Percentiles rank a stretch among this genome's conserved stretches.
phyloP scores from a whole-genome alignment of 2,797 vertebrate species.

The Lagodon rhomboides region DNA sequence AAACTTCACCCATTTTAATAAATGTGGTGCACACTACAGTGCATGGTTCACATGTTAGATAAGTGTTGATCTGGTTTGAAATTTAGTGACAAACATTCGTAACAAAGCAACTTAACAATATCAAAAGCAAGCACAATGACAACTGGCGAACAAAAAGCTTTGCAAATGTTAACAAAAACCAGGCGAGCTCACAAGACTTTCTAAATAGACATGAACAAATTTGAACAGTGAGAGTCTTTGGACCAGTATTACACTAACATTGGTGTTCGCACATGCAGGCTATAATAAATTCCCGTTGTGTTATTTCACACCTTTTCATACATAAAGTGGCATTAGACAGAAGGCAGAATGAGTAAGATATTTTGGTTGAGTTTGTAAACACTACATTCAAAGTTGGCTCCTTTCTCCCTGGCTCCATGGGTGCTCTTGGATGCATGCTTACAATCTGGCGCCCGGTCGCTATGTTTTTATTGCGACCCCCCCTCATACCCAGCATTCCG shows the following conservation, averaged over 20 bases:
- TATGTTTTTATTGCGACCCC: too few species aligned
- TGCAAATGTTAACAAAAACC: conserved; percentile 3
- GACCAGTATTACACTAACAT: not conserved
- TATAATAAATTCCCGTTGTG: not conserved
- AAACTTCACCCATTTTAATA: not conserved
- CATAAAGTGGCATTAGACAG: not conserved
- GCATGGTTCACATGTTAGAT: not conserved
- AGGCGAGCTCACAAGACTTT: not conserved
- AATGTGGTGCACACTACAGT: not conserved
- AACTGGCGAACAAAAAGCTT: conserved; percentile 17
- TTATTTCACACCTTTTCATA: conserved; percentile 11
- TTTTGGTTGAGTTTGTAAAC: too few species aligned
- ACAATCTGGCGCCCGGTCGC: too few species aligned
- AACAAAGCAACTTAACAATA: conserved; percentile 6
- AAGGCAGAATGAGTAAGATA: not conserved
- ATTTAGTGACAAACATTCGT: not conserved
- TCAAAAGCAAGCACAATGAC: conserved; percentile 18
- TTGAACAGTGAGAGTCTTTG: not conserved
- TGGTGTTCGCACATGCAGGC: not conserved
- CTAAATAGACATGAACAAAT: not conserved
- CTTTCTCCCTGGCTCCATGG: too few species aligned
- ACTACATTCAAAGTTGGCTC: too few species aligned
- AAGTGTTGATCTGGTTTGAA: not conserved
- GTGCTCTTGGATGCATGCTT: too few species aligned
- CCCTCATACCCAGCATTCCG: too few species aligned